These are phyloP conservation scores for Macrosiphum euphorbiae DNA, from an alignment of 2,888 invertebrate species.

Conservation along the genomic window DNA sequence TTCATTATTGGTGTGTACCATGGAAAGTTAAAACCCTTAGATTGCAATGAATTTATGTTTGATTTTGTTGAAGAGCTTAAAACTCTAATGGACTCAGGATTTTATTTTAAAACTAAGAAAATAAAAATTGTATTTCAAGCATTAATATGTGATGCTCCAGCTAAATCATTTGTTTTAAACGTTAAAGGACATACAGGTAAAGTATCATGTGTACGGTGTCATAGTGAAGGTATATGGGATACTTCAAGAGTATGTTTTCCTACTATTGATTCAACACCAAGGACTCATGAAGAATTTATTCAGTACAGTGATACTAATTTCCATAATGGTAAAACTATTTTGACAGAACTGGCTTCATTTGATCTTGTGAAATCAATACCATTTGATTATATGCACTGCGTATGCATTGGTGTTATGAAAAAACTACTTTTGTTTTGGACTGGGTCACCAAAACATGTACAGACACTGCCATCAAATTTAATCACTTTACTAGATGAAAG, in stretches of 20 bases:
- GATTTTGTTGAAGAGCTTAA: too few relatives aligned
- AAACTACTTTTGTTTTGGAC: slow-evolving; percentile 12
- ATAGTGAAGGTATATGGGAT: slow-evolving; percentile 61
- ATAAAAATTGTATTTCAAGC: too few relatives aligned
- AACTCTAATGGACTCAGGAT: too few relatives aligned
- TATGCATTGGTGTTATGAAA: slow-evolving; percentile 68
- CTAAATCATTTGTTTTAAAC: too few relatives aligned
- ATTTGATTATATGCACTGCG: slow-evolving; percentile 68
- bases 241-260: slow-evolving; percentile 65
- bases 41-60: too few relatives aligned
- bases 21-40: too few relatives aligned
- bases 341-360: slow-evolving; percentile 68
- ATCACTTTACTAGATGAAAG: not conserved
- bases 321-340: slow-evolving; percentile 66
- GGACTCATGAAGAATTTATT: slow-evolving; percentile 59
- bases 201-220: slow-evolving; percentile 66
- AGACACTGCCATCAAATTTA: not conserved
- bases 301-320: slow-evolving; percentile 65
- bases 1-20: too few relatives aligned
- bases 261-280: slow-evolving; percentile 31
- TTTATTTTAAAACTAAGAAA: too few relatives aligned
- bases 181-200: too few relatives aligned
- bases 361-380: slow-evolving; percentile 68
- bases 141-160: too few relatives aligned
- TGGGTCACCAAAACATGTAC: not conserved